Conservation (phyloP, 2,888 invertebrate species). For the Archaeoteleia sp. region DNA sequence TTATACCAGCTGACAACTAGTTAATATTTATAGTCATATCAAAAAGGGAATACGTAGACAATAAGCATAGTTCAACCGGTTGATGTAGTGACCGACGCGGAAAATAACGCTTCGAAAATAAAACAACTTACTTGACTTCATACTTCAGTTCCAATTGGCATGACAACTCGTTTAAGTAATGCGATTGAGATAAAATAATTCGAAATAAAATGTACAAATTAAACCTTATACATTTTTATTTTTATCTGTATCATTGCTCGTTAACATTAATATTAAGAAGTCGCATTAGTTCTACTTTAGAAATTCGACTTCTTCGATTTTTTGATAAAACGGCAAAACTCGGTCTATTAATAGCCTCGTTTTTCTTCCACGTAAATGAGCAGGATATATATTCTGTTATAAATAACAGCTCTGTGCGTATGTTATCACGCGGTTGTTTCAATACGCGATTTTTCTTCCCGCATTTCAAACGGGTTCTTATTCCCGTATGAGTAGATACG, state of each 20-base stretch:
- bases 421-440: slow-evolving; percentile 3
- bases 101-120: slow-evolving; percentile 1
- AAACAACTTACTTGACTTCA: not conserved
- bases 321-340: slow-evolving; percentile 5
- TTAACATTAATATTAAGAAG: not conserved
- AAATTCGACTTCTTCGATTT: not conserved
- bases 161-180: too few species aligned
- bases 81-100: too few species aligned
- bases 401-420: not conserved
- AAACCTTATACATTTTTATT: not conserved
- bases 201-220: not conserved
- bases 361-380: slow-evolving; percentile 1
- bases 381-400: not conserved
- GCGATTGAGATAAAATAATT: not conserved
- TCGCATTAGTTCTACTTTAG: too few species aligned
- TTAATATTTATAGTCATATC: slow-evolving; percentile 2
- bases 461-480: slow-evolving; percentile 22
- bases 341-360: not conserved
- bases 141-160: too few species aligned
- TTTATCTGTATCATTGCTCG: not conserved
- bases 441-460: slow-evolving; percentile 3
- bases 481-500: too few species aligned
- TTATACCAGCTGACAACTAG: slow-evolving; percentile 1
- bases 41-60: not conserved
- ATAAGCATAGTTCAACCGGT: too few species aligned